phyloP scores from a whole-genome alignment of 2,888 invertebrate genomes.

The Acanthopleura granulata region DNA sequence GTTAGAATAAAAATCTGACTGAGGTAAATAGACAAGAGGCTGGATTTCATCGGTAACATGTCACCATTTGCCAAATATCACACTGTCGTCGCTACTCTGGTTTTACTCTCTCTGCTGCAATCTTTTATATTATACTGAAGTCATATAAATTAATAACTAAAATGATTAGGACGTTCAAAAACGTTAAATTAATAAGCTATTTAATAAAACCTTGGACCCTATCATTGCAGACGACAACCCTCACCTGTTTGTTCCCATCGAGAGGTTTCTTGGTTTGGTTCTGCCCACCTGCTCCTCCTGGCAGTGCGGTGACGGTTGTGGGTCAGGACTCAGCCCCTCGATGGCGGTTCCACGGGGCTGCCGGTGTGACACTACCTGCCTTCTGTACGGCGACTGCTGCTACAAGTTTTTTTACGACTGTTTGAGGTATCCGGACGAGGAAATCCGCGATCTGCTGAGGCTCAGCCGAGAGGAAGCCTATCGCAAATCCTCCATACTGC shows the following conservation, averaged over 20 bases:
- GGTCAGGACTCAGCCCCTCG: too few species aligned
- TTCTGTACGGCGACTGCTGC: conserved; percentile 17
- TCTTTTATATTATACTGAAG: too few species aligned
- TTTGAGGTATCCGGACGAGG: conserved; percentile 1
- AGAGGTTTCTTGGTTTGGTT: conserved; percentile 3
- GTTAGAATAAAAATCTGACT: too few species aligned
- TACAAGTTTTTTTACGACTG: conserved; percentile 2
- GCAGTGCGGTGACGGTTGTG: background rate
- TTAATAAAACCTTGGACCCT: background rate
- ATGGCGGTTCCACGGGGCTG: background rate
- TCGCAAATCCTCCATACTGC: background rate
- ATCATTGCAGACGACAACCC: background rate
- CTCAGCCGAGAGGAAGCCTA: background rate
- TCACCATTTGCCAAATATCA: too few species aligned
- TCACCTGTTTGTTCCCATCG: background rate
- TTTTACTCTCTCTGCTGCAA: too few species aligned
- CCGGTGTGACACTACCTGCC: conserved; percentile 6
- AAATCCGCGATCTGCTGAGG: background rate
- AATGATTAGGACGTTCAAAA: too few species aligned
- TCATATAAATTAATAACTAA: too few species aligned
- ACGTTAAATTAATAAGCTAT: background rate
- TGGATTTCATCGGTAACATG: too few species aligned
- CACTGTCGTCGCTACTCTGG: too few species aligned
- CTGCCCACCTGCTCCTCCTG: background rate
- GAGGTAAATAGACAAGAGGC: too few species aligned